Evolutionary conservation across 2,888 invertebrate species (phyloP).

Genomic region (Drosophila maculinotata): DNA sequence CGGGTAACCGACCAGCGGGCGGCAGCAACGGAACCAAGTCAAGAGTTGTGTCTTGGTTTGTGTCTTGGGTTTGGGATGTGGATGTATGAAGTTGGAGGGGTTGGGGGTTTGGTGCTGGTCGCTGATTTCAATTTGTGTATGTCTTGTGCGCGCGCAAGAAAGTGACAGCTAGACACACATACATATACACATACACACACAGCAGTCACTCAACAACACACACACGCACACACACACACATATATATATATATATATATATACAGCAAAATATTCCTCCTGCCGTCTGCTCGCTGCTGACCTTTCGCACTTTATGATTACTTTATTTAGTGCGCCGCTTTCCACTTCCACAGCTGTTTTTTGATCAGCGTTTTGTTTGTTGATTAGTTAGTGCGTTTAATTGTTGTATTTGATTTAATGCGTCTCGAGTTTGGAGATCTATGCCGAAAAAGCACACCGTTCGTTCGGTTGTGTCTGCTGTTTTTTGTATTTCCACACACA

Average conservation of each 20-base stretch:
- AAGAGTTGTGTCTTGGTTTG: constrained; percentile 54
- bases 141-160: constrained; percentile 75
- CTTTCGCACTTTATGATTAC: constrained; percentile 82
- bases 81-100: constrained; percentile 20
- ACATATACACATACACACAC: constrained; percentile 35
- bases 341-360: constrained; percentile 67
- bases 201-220: no score
- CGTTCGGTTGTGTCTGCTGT: constrained; percentile 58
- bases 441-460: constrained; percentile 63
- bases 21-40: constrained; percentile 68
- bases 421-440: constrained; percentile 41
- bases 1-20: constrained; percentile 53
- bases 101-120: constrained; percentile 23
- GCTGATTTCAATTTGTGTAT: constrained; percentile 74
- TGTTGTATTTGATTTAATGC: constrained; percentile 44
- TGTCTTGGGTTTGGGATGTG: constrained; percentile 13
- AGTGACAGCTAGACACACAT: constrained; percentile 76
- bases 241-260: constrained; percentile 51
- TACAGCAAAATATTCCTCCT: constrained; percentile 58
- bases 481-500: constrained; percentile 67
- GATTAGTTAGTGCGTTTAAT: constrained; percentile 39
- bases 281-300: constrained; percentile 71
- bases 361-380: constrained; percentile 21
- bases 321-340: constrained; percentile 67
- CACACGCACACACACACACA: constrained; percentile 28